phyloP scores from a whole-genome alignment of 1,140 invertebrate genomes.

The Drosophila repletoides region DNA sequence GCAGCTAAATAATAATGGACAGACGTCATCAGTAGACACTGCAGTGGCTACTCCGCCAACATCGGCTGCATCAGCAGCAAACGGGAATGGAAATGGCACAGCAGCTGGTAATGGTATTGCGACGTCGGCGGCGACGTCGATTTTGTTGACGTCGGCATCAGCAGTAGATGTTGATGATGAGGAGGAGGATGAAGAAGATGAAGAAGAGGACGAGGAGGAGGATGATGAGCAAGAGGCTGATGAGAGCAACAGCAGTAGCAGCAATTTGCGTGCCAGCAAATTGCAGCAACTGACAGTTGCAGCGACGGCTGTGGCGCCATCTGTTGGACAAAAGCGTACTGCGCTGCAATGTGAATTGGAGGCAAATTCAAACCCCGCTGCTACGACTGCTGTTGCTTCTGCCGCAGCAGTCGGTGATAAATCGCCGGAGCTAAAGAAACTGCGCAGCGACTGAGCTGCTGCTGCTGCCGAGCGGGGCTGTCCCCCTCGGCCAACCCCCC shows the following conservation, averaged over 20 bases:
- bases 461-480: conserved; percentile 30
- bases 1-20: conserved; percentile 57
- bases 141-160: too few relatives aligned
- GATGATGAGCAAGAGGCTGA: conserved; percentile 67
- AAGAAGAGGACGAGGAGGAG: conserved; percentile 53
- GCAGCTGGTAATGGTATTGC: conserved; percentile 46
- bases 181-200: conserved; percentile 54
- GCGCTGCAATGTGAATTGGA: conserved; percentile 58
- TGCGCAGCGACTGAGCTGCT: conserved; percentile 75
- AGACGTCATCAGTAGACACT: conserved; percentile 13
- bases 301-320: conserved; percentile 36
- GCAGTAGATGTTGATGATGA: conserved; percentile 33
- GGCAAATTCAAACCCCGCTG: conserved; percentile 15
- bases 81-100: conserved; percentile 58
- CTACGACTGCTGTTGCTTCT: background rate
- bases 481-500: too few relatives aligned
- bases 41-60: conserved; percentile 14
- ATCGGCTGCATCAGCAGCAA: conserved; percentile 17
- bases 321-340: conserved; percentile 61
- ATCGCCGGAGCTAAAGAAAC: conserved; percentile 78
- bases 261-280: conserved; percentile 55
- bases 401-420: conserved; percentile 34
- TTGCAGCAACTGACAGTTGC: conserved; percentile 49
- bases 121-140: conserved; percentile 25
- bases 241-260: conserved; percentile 67